Evolutionary conservation across 2,113 vertebrate genomes (phyloP).

Genomic region (Eonycteris spelaea): DNA sequence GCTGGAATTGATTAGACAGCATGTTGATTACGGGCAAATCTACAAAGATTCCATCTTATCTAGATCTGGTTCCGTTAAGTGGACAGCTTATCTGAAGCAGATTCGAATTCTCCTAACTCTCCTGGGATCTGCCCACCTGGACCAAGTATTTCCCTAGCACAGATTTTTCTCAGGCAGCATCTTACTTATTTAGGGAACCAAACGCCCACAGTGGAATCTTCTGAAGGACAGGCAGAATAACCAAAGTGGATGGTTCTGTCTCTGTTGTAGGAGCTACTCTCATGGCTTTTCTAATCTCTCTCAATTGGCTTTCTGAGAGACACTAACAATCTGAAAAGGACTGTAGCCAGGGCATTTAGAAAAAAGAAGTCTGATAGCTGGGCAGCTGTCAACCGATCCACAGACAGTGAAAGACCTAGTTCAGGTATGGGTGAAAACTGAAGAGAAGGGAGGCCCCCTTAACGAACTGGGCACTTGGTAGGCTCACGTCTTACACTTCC

Average conservation of each 20-base stretch:
- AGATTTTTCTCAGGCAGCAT: background rate
- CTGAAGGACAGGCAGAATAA: background rate
- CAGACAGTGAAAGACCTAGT: background rate
- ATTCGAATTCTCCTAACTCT: background rate
- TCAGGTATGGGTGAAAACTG: background rate
- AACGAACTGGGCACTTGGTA: background rate
- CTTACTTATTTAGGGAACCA: background rate
- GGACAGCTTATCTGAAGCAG: background rate
- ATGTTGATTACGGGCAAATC: constrained; percentile 23
- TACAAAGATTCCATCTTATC: background rate
- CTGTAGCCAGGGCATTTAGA: background rate
- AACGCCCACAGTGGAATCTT: background rate
- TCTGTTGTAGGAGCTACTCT: background rate
- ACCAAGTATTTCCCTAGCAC: background rate
- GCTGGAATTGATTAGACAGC: constrained; percentile 59
- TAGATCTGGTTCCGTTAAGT: background rate
- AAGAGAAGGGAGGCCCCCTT: background rate
- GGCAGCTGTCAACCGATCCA: background rate
- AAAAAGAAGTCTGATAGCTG: background rate
- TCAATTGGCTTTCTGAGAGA: background rate
- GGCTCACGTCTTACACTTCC: background rate
- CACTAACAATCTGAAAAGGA: background rate
- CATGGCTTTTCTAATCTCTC: background rate
- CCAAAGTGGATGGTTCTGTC: background rate
- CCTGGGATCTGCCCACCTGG: constrained; percentile 17